A percentile compares a stretch with the other conserved stretches of the same genome.
Conservation (phyloP, 2,797 vertebrate genomes). For the Fringilla coelebs region DNA sequence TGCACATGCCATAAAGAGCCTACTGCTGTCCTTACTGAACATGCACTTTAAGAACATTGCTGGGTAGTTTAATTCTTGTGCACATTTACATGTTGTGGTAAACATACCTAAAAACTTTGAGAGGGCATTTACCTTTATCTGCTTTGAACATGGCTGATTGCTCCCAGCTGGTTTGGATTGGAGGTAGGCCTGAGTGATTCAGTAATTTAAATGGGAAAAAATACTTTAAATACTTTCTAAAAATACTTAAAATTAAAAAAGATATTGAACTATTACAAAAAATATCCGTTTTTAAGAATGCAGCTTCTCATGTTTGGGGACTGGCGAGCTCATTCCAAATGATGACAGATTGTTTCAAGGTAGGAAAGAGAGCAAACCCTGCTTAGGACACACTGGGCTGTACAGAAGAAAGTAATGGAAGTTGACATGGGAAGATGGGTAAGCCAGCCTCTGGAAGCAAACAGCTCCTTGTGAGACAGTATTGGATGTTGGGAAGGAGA, state of each 20-base stretch:
- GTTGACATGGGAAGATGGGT: neutral
- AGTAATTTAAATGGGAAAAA: neutral
- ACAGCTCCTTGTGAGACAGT: neutral
- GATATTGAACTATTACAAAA: neutral
- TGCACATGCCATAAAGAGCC: neutral
- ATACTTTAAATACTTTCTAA: neutral
- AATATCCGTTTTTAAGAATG: neutral
- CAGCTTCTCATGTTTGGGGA: neutral
- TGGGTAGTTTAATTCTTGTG: neutral
- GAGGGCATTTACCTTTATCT: neutral
- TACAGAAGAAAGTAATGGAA: neutral
- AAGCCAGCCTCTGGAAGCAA: neutral
- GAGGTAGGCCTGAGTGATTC: neutral
- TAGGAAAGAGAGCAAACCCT: neutral
- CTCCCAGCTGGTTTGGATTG: neutral
- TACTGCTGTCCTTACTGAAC: neutral
- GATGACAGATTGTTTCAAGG: neutral
- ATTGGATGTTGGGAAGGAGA: neutral
- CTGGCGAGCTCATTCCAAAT: neutral
- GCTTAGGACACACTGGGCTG: neutral
- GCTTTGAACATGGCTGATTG: neutral
- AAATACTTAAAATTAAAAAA: neutral
- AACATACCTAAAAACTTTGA: neutral
- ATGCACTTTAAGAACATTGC: neutral
- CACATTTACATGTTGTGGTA: neutral